A percentile compares a stretch with the other conserved stretches of the same genome.
These are phyloP conservation scores for Isaurus tuberculatus DNA, from an alignment of 92 coral and sea anemone species.

Conservation along the genomic window DNA sequence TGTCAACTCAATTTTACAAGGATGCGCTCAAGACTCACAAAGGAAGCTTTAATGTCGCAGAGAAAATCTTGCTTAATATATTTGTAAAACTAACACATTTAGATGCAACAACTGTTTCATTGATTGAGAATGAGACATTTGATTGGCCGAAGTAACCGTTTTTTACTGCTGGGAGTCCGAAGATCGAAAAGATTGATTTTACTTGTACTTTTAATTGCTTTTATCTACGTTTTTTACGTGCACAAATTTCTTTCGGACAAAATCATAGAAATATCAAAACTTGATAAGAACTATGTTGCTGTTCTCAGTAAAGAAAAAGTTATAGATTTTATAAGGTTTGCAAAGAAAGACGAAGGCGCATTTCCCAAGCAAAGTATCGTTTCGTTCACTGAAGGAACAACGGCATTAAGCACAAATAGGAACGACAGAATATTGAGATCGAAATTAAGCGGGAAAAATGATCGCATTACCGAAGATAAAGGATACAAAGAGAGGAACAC, in stretches of 20 bases:
- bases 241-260: background rate
- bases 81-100: conserved; percentile 21
- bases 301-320: background rate
- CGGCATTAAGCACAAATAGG: background rate
- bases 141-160: background rate
- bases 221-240: background rate
- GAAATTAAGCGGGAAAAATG: background rate
- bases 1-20: background rate
- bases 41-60: background rate
- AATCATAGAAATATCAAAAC: background rate
- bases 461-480: background rate
- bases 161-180: background rate
- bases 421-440: background rate
- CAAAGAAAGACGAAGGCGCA: background rate
- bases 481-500: background rate
- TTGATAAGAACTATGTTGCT: background rate
- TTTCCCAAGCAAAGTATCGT: background rate
- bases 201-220: background rate
- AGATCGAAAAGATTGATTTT: background rate
- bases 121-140: conserved; percentile 29
- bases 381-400: background rate
- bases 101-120: background rate
- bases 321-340: background rate
- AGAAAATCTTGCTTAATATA: background rate
- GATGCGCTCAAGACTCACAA: background rate